These are phyloP conservation scores for Pogonophryne albipinna DNA, from an alignment of 2,797 vertebrate species.

Conservation along the genomic window DNA sequence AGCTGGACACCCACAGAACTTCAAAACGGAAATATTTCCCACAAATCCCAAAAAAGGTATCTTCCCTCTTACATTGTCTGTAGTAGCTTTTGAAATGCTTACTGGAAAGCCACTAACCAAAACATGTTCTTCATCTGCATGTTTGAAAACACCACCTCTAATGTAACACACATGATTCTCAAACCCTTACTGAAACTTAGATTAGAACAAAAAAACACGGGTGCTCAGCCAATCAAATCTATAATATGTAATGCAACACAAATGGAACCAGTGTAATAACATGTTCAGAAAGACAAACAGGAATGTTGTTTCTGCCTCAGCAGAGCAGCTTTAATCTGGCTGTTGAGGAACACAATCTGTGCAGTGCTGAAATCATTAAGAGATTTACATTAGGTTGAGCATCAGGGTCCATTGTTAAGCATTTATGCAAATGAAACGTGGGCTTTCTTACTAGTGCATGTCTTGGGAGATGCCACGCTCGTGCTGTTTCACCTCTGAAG, in stretches of 20 bases:
- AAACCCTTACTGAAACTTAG: neutral
- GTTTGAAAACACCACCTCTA: slow-evolving; percentile 12
- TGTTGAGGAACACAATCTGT: slow-evolving; percentile 41
- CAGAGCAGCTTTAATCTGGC: slow-evolving; percentile 49
- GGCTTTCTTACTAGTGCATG: slow-evolving; percentile 77
- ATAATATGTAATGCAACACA: slow-evolving; percentile 5
- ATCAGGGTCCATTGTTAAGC: slow-evolving; percentile 73
- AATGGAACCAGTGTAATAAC: slow-evolving; percentile 15
- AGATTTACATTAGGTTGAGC: slow-evolving; percentile 58
- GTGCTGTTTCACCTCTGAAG: slow-evolving; percentile 65
- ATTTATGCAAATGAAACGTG: slow-evolving; percentile 74
- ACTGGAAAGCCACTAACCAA: slow-evolving; percentile 56
- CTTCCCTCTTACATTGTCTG: slow-evolving; percentile 61
- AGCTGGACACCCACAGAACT: slow-evolving; percentile 91
- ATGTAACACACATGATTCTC: neutral
- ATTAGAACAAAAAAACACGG: slow-evolving; percentile 28
- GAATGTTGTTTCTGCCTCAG: slow-evolving; percentile 45
- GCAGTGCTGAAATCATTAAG: slow-evolving; percentile 55
- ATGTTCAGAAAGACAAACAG: slow-evolving; percentile 35
- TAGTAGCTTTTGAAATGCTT: slow-evolving; percentile 26
- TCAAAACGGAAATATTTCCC: slow-evolving; percentile 91
- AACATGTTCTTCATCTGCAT: slow-evolving; percentile 54
- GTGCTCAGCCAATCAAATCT: slow-evolving; percentile 14
- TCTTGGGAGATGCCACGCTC: slow-evolving; percentile 74
- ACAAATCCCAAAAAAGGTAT: slow-evolving; percentile 91